phyloP scores from a whole-genome alignment of 2,113 vertebrate genomes.

The Psilopogon haemacephalus region DNA sequence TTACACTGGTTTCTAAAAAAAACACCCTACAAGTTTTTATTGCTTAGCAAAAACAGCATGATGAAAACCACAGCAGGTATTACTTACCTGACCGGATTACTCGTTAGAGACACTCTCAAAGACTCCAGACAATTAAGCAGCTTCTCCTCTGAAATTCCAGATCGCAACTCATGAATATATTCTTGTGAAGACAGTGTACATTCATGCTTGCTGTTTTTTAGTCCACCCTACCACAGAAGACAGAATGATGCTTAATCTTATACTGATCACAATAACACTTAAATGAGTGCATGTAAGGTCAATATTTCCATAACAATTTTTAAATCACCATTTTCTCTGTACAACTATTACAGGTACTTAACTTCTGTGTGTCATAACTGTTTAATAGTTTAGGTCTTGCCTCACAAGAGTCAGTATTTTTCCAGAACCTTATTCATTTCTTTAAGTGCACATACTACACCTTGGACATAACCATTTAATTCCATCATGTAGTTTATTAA shows the following conservation, averaged over 20 bases:
- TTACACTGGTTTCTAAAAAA: not conserved
- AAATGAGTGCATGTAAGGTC: not conserved
- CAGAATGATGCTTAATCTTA: not conserved
- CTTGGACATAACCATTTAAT: not conserved
- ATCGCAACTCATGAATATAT: slow-evolving; percentile 94
- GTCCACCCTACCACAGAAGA: slow-evolving; percentile 84
- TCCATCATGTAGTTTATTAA: not conserved
- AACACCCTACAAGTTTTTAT: not conserved
- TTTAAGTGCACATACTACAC: not conserved
- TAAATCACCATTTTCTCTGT: not conserved
- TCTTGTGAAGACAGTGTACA: slow-evolving; percentile 95
- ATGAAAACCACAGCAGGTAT: not conserved
- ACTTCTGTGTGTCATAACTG: not conserved
- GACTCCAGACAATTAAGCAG: slow-evolving; percentile 96
- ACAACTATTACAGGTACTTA: not conserved
- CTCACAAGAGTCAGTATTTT: not conserved
- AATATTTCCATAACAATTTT: not conserved
- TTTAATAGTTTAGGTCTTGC: not conserved
- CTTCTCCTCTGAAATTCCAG: slow-evolving; percentile 94
- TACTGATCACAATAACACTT: rapidly evolving
- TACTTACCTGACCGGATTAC: slow-evolving; percentile 96
- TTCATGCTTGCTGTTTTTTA: slow-evolving; percentile 97
- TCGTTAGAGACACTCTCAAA: slow-evolving; percentile 94
- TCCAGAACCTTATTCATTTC: not conserved
- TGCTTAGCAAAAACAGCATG: not conserved